Evolutionary conservation across 2,888 invertebrate genomes (phyloP), one percentile per base, ranked within the genome.

Genomic region (Suillia variegata): DNA sequence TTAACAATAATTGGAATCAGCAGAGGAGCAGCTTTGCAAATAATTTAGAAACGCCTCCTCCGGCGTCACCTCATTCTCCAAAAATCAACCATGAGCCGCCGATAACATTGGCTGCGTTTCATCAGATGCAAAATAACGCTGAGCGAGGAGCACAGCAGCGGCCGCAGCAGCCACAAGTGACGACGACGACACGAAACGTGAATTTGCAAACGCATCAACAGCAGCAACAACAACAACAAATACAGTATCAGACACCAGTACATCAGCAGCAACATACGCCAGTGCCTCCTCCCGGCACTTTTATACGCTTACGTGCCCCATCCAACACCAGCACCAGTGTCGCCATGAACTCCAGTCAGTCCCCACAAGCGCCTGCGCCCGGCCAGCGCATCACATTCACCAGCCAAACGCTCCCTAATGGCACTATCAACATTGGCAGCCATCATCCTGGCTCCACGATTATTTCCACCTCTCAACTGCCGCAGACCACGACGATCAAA

Each of bases 341-440:
- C 67, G 63, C 59, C 62, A 80, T 80, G 81, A 80, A 81, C 68
- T 77, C 76, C 64, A 77, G 78, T 68, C 81, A 80, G 65, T 74
- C 76, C 59, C 72, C 75, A 45, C 67, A 70, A 62, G 66, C 72
- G 62, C 67, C 79, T 58, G 70, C 75, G 66, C 72, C 79, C 59
- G 76, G 75, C 61, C 88, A 86, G 80, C 85, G 88, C 76, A 86
- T 88, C 62, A 83, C 87, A 59, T 87, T 87, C 76, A 85, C 87
- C 56, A 84, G 85, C 70, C 89, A 89, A 80, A 84, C 86, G 64
- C 79, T 91, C 72, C 87, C 88, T 51, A 91, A 90, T 83, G 89
- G 90, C 67, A 88, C 88, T 61, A 85, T 91, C 71, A 88, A 87
- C 62, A 84, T 89, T 68, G 82, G 86, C 59, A 83, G 76, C 22